Conservation (phyloP, 2,113 vertebrate genomes). For the Neopipo cinnamomea region DNA sequence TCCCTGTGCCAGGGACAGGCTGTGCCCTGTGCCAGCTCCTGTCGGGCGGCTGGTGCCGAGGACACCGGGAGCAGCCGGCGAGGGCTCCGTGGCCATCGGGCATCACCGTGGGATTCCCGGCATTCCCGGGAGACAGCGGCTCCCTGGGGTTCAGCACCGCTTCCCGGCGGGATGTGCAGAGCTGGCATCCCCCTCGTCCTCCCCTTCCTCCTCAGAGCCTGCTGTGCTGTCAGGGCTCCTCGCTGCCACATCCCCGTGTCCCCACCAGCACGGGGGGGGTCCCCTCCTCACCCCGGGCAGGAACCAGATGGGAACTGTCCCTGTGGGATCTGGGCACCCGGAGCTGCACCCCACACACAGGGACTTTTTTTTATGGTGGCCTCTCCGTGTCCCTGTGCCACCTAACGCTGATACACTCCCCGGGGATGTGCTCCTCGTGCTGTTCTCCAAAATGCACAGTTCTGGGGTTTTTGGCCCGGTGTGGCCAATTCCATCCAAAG, state of each 20-base stretch:
- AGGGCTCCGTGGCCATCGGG: background rate
- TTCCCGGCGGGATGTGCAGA: background rate
- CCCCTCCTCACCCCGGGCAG: background rate
- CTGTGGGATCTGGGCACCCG: background rate
- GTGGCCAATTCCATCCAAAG: fast-evolving
- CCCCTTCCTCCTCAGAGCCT: background rate
- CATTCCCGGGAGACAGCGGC: background rate
- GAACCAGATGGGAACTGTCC: background rate
- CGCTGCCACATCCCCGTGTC: background rate
- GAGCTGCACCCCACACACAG: background rate
- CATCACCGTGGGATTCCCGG: background rate
- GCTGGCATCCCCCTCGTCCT: background rate
- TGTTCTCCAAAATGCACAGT: fast-evolving
- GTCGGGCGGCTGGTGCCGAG: background rate
- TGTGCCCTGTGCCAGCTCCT: background rate
- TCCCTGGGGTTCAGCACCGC: background rate
- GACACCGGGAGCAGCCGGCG: background rate
- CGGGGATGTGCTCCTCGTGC: fast-evolving
- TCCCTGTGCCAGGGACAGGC: background rate
- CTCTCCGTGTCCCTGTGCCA: background rate
- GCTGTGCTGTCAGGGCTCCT: background rate
- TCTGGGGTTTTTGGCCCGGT: background rate
- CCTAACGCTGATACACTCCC: background rate
- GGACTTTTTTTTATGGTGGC: background rate
- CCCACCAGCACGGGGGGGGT: background rate